Evolutionary conservation across 2,113 vertebrate genomes (phyloP).

Genomic region (Salvelinus sp.): DNA sequence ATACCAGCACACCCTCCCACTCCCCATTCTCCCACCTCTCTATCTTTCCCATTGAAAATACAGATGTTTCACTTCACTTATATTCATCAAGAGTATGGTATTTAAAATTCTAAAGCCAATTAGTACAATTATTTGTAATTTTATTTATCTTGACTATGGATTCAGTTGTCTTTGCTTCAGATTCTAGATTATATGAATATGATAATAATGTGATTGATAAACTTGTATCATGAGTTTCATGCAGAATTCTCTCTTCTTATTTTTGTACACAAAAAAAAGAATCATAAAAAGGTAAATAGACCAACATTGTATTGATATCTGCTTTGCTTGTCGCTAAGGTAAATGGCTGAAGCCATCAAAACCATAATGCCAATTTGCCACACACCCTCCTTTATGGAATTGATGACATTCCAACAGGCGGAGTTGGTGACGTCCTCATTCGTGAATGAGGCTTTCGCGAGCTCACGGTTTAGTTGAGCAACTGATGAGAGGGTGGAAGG

Average conservation of each 20-base stretch:
- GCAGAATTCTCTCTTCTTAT: background rate
- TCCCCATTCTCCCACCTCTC: conserved; percentile 44
- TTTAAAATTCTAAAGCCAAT: background rate
- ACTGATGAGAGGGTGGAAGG: background rate
- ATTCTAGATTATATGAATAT: conserved; percentile 17
- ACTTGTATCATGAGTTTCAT: conserved; percentile 3
- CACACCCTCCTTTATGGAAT: background rate
- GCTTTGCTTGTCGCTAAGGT: background rate
- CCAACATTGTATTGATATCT: background rate
- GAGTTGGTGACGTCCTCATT: conserved; percentile 58
- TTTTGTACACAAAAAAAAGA: background rate
- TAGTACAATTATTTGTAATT: background rate
- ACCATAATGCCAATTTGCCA: background rate
- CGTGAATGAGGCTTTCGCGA: conserved; percentile 69
- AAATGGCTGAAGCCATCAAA: background rate
- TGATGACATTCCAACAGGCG: conserved; percentile 70
- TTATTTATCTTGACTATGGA: conserved; percentile 56
- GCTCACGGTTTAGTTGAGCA: conserved; percentile 15
- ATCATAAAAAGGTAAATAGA: no score
- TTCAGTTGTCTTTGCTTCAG: conserved; percentile 64
- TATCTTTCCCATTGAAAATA: conserved; percentile 41
- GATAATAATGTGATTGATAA: conserved; percentile 44
- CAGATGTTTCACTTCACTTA: conserved; percentile 21
- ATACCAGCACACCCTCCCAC: conserved; percentile 28
- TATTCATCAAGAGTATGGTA: conserved; percentile 37